Percentiles rank a stretch among this genome's conserved stretches.
Conservation (phyloP, 1,140 invertebrate genomes). For the Zaprionus africanus region DNA sequence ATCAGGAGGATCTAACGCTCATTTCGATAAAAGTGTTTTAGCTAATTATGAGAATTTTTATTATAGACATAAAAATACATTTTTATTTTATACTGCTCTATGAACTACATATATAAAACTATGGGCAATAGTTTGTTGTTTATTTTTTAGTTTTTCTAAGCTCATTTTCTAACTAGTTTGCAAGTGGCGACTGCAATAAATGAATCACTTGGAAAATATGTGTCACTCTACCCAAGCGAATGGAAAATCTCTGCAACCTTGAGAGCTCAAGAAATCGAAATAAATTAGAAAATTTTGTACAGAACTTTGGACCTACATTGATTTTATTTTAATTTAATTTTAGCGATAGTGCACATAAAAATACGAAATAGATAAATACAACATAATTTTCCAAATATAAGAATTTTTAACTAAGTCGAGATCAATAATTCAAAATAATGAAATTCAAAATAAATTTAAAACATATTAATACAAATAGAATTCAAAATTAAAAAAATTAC, state of each 20-base stretch:
- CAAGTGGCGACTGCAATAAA: neutral
- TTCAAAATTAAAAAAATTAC: too few species aligned
- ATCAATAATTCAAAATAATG: neutral
- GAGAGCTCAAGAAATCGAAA: neutral
- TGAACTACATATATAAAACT: neutral
- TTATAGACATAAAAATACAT: neutral
- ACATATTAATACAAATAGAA: neutral
- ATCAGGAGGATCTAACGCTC: slow-evolving; percentile 34
- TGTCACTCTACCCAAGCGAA: neutral
- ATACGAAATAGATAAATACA: neutral
- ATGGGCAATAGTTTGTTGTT: neutral
- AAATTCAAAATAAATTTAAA: neutral
- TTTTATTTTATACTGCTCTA: neutral
- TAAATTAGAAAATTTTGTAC: neutral
- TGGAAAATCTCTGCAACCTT: neutral
- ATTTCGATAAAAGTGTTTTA: slow-evolving; percentile 31
- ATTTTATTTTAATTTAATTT: too few species aligned
- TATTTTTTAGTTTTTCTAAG: neutral
- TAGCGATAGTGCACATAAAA: neutral
- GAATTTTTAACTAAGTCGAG: too few species aligned
- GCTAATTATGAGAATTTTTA: slow-evolving; percentile 5
- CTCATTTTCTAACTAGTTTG: neutral
- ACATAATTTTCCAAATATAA: too few species aligned
- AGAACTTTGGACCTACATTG: too few species aligned
- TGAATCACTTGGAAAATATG: slow-evolving; percentile 5